Base-by-base conservation (phyloP, 2,797 vertebrate genomes). In the Coccyzus lansbergi region DNA sequence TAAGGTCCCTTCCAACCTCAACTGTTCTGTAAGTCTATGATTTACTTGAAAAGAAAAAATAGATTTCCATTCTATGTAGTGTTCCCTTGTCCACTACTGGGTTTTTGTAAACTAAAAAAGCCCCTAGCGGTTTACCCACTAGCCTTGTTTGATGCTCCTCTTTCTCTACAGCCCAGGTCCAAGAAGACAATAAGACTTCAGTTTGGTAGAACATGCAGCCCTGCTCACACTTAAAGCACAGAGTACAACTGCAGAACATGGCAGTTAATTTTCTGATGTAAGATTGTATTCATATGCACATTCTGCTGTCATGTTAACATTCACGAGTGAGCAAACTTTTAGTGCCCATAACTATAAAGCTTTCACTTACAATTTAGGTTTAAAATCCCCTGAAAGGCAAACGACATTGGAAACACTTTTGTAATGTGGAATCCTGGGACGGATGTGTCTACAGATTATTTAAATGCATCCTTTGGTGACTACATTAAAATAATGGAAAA, bases 131-230 rank as follows among this genome's bases (percentile, higher is more conserved):
- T 16, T 53, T 14, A 49, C 2, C 14, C 17, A 22, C 29, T 29
- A 38, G 26, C 15, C 16, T 7, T 11, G 3, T n/a, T 60, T 36
- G 25, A 33, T 12, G 19, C 31, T 33, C 4, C 48, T 28, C 13
- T 25, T 16, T n/a, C 40, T 53, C 19, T 40, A 4, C 44, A 53
- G 44, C 64, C 25, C 48, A 6, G 46, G 21, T 58, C 28, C 34
- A 10, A 28, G 71, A 25, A 0, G 4, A 18, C 1, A 0, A 3
- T 7, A 38, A 48, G 2, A 8, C 22, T 31, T 48, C 1, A 2
- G 4, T 17, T 7, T 12, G 28, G 49, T 3, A n/a, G 34, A 58
- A 15, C 28, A 6, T 3, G 9, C 44, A 55, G 44, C 49, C 58
- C 46, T 40, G 49, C 77, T 53, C 60, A 5, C 4, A 4, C 33